A percentile compares a stretch with the other conserved stretches of the same genome.
These are phyloP conservation scores for Dromiciops gliroides DNA, from an alignment of 2,113 vertebrate genomes.

Conservation along the genomic window DNA sequence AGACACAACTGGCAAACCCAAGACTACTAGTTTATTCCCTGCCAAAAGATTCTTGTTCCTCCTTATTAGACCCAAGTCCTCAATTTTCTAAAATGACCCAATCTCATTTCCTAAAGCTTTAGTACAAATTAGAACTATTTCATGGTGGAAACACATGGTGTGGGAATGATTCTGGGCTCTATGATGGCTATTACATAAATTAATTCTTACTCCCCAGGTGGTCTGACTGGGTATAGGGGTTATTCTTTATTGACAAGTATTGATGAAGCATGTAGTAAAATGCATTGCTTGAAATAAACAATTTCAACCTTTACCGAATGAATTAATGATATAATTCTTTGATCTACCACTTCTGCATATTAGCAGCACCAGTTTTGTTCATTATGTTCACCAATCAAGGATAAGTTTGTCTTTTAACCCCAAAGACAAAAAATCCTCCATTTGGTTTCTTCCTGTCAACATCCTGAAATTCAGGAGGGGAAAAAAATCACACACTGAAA, in stretches of 20 bases:
- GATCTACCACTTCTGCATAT: constrained; percentile 67
- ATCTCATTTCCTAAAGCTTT: constrained; percentile 40
- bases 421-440: constrained; percentile 57
- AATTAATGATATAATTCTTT: neutral
- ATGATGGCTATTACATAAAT: constrained; percentile 38
- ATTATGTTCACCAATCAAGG: constrained; percentile 69
- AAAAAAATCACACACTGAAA: constrained; percentile 48
- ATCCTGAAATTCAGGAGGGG: neutral
- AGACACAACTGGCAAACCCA: neutral
- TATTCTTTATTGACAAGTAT: neutral
- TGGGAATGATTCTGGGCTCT: constrained; percentile 40
- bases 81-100: neutral
- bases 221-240: neutral
- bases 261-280: neutral
- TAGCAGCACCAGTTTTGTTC: constrained; percentile 22
- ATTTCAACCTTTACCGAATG: neutral
- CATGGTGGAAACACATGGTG: constrained; percentile 1
- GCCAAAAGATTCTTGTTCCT: neutral
- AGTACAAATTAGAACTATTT: constrained; percentile 9
- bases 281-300: neutral
- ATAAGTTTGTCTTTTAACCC: constrained; percentile 33
- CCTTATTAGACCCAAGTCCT: neutral
- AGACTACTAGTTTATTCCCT: neutral
- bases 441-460: constrained; percentile 62
- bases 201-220: constrained; percentile 48